phyloP scores from a whole-genome alignment of 2,113 vertebrate species.

The Nestor notabilis region DNA sequence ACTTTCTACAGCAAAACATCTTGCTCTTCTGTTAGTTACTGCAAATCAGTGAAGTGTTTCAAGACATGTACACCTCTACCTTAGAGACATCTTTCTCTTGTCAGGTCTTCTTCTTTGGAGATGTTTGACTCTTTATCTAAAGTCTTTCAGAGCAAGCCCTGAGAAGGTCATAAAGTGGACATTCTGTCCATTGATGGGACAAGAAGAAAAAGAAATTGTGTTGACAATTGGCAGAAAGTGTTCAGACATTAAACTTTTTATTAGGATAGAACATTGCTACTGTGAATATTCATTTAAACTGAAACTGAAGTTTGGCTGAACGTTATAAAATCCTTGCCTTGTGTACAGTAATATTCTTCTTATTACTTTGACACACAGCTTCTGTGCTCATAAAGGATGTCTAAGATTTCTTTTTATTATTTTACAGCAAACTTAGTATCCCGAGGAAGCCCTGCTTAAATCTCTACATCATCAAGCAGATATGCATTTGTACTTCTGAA shows the following conservation, averaged over 20 bases:
- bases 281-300: background rate
- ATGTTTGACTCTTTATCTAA: background rate
- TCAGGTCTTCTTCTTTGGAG: background rate
- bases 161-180: background rate
- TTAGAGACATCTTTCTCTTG: background rate
- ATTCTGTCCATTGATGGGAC: background rate
- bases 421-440: background rate
- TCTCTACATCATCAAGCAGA: background rate
- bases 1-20: background rate
- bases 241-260: background rate
- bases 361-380: conserved; percentile 3
- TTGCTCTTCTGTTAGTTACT: background rate
- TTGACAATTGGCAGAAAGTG: background rate
- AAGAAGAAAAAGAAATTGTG: background rate
- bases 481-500: conserved; percentile 8
- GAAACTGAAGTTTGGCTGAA: background rate
- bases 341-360: background rate
- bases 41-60: background rate
- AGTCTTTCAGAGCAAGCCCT: background rate
- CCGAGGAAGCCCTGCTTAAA: background rate
- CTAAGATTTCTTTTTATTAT: conserved; percentile 19
- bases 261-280: background rate
- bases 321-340: background rate
- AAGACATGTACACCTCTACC: background rate
- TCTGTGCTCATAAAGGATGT: conserved; percentile 4